phyloP scores from a whole-genome alignment of 2,888 invertebrate species.

The Ochropacha duplaris region DNA sequence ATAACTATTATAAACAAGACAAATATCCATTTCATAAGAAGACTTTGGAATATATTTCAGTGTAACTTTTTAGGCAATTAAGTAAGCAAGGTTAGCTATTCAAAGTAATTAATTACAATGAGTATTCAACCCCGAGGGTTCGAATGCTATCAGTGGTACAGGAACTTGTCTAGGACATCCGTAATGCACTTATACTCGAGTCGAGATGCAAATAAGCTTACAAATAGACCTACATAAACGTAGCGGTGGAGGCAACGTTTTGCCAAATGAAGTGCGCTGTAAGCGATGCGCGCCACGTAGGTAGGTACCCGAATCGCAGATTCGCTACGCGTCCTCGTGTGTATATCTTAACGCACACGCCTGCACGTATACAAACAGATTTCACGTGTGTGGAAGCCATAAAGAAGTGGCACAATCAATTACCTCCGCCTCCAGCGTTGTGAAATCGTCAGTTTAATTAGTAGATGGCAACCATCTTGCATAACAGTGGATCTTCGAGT shows the following conservation, averaged over 20 bases:
- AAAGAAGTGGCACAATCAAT: constrained; percentile 49
- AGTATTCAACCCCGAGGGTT: not conserved
- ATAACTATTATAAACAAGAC: not conserved
- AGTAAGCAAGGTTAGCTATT: not conserved
- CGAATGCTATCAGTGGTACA: not conserved
- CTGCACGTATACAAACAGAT: constrained; percentile 40
- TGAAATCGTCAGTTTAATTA: constrained; percentile 47
- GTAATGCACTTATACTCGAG: constrained; percentile 25
- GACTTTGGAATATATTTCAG: not conserved
- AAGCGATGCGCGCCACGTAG: constrained; percentile 5
- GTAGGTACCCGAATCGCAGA: constrained; percentile 26
- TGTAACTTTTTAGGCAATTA: not conserved
- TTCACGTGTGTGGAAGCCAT: constrained; percentile 38
- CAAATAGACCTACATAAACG: not conserved
- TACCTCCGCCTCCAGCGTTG: constrained; percentile 38
- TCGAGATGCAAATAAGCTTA: constrained; percentile 19
- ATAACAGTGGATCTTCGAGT: constrained; percentile 17
- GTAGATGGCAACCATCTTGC: constrained; percentile 22
- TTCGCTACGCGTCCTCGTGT: constrained; percentile 30
- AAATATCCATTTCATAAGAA: not conserved
- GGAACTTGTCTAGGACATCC: constrained; percentile 32
- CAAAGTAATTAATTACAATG: not conserved
- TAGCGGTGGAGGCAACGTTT: too few species aligned
- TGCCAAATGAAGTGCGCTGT: not conserved
- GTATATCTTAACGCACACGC: constrained; percentile 19